Conservation (phyloP, 1,140 invertebrate species). For the Nilaparvata lugens region DNA sequence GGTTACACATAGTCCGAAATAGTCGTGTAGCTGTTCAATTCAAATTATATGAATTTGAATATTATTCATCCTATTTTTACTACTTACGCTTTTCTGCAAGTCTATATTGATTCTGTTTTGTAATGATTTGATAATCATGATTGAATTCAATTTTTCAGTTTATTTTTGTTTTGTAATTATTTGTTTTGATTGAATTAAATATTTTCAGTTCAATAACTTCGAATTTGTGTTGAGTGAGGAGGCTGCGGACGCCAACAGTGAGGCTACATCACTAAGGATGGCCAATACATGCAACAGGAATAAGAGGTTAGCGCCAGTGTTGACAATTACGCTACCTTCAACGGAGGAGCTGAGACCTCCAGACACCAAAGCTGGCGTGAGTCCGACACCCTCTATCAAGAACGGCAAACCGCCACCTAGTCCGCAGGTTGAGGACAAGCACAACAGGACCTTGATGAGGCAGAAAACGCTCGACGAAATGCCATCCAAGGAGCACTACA, state of each 20-base stretch:
- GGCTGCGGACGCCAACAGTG: background rate
- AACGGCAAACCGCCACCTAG: constrained; percentile 15
- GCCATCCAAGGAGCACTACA: constrained; percentile 16
- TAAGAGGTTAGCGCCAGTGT: constrained; percentile 36
- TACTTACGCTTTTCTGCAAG: too few species aligned
- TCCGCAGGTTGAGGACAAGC: constrained; percentile 17
- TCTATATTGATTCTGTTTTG: too few species aligned
- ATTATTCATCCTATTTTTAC: too few species aligned
- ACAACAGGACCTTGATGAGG: background rate
- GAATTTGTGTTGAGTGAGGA: too few species aligned
- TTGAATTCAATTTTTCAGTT: too few species aligned
- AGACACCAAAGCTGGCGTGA: background rate
- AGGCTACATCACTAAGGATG: constrained; percentile 1
- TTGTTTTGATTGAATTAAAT: too few species aligned
- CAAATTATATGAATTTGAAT: too few species aligned
- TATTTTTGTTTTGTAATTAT: too few species aligned
- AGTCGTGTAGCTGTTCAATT: too few species aligned
- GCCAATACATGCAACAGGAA: background rate
- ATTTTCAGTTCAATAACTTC: too few species aligned
- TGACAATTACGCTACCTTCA: constrained; percentile 48
- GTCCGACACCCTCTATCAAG: background rate
- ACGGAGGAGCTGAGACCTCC: constrained; percentile 41
- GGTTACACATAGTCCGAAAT: too few species aligned
- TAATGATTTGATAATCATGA: too few species aligned
- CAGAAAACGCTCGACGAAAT: background rate